Base-by-base conservation (phyloP, 2,113 vertebrate species). In the Clarias gariepinus region DNA sequence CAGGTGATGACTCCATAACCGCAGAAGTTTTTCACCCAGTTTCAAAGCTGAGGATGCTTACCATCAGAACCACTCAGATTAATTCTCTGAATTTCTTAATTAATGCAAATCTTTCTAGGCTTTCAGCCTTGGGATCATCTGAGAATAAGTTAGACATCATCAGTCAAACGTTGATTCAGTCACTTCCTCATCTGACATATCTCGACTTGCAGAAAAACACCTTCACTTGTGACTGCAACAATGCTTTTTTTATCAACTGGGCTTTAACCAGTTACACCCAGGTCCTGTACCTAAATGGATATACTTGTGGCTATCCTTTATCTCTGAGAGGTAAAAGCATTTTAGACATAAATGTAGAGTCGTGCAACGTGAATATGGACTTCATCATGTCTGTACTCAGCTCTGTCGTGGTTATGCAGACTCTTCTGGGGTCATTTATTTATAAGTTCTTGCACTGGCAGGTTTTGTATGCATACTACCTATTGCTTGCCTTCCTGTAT, bases 371-470 rank as follows among this genome's bases (percentile, higher is more conserved):
- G 1, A 63, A 92, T 18, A 16, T 4, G 0, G 91, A 53, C 9
- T 94, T 94, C 77, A 81, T 93, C 80, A 91, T 55, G 81, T 95
- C 90, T 58, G 5, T 93, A 4, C 89, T 83, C 68, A 94, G 91
- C 80, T 90, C 90, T 0, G 84, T 87, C 12, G 0, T 61, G 0
- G 85, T 91, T 57, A 52, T 92, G 15, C 3, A 92, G 12, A 86
- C 92, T 15, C 84, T 96, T 88, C 6, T 89, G 79, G 55, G 21
- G 8, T 91, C 92, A 30, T 93, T 93, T 53, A 81, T 87, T 66
- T 93, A 94, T 82, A 90, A 94, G 55, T 94, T 94, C 9, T 90
- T 95, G 87, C 36, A 88, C 0, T 93, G 91, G 92, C 92, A 95
- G 0, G 79, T 96, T 30, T 63, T 53, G 52, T 95, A 94, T 8